Conservation (phyloP, 2,797 vertebrate species). For the Fistularia tabacaria region DNA sequence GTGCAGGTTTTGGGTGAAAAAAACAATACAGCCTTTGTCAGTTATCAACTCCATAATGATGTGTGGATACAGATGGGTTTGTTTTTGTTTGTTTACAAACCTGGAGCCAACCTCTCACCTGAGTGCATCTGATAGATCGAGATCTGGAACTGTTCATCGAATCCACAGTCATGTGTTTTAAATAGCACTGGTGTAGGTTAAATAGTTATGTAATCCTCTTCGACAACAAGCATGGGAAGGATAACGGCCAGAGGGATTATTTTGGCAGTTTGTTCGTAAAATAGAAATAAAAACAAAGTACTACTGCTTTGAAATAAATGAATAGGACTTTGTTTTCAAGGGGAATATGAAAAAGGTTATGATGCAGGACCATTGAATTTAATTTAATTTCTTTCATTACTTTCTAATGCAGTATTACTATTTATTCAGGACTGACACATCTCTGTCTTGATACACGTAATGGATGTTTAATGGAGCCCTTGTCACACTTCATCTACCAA, state of each 20-base stretch:
- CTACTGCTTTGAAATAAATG: too few relatives aligned
- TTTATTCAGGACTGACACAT: too few relatives aligned
- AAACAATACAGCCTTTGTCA: conserved; percentile 43
- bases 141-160: conserved; percentile 3
- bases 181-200: background rate
- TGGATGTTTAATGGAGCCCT: too few relatives aligned
- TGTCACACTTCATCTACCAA: too few relatives aligned
- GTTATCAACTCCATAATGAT: conserved; percentile 28
- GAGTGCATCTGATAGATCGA: conserved; percentile 10
- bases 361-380: too few relatives aligned
- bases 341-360: too few relatives aligned
- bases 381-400: too few relatives aligned
- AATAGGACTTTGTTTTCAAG: too few relatives aligned
- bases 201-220: background rate
- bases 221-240: background rate
- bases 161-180: conserved; percentile 20
- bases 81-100: conserved; percentile 50
- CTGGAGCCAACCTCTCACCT: conserved; percentile 36
- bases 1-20: conserved; percentile 46
- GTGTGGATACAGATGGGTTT: conserved; percentile 30
- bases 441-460: too few relatives aligned
- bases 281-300: background rate
- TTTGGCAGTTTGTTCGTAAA: background rate
- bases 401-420: too few relatives aligned
- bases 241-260: background rate